Base-by-base conservation (phyloP, 2,797 vertebrate genomes). In the Anguilla obscura region DNA sequence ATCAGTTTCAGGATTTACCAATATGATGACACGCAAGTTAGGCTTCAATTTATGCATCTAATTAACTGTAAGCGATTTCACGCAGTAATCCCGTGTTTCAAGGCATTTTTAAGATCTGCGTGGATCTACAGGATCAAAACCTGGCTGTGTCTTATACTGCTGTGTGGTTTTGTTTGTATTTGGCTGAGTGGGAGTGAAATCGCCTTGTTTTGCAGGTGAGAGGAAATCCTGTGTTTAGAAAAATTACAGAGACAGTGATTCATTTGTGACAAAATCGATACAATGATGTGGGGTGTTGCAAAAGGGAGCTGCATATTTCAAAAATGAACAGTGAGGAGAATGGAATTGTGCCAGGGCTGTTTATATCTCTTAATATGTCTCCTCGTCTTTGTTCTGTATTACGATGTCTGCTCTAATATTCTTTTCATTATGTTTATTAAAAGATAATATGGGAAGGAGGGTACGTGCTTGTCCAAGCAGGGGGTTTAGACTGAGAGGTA, bases 31-130 rank as follows among this genome's bases (percentile, higher is more conserved):
- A 94, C 90, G 92, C 79, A 9, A 45, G 24, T 82, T 45, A 82
- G 91, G 93, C 94, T 94, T 94, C 95, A 95, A 95, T 95, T 95
- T 95, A 94, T 93, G 93, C 91, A 92, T 93, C 92, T 89, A 90
- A 60, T 89, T 87, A 91, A 89, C 92, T 79, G 89, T 80, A 90
- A 69, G 92, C 80, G 90, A 91, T 88, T 82, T 24, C 45, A 50
- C 24, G 9, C 50, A 12, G 79, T 45, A 50, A 82, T 45, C 40
- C 21, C 79, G 2, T 45, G 21, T 82, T 50, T 45, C 21, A 82
- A 16, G 27, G 14, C 3, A 76, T 76, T 76, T 14, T 18, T 18
- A 8, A 45, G 36, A 33, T n/a, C 18, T 9, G 24, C 10, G 5
- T 7, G 16, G 76, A 48, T 63, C 9, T n/a, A 69, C 63, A 82